Percentiles rank a stretch among this genome's conserved stretches.
phyloP scores from a whole-genome alignment of 2,797 vertebrate genomes.

The Chelon auratus region DNA sequence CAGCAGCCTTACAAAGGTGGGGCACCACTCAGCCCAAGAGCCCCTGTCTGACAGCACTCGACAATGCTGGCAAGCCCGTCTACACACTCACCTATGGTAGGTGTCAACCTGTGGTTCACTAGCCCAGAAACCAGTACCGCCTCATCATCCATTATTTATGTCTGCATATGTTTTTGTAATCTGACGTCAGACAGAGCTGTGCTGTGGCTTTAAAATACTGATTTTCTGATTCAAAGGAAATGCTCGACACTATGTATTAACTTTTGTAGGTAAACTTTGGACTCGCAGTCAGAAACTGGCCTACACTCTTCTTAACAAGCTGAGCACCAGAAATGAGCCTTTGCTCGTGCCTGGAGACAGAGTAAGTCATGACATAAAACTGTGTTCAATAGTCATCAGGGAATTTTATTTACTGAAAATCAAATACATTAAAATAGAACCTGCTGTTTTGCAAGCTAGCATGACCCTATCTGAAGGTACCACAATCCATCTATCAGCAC shows the following conservation, averaged over 20 bases:
- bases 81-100: conserved; percentile 95
- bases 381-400: not conserved
- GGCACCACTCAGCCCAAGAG: conserved; percentile 92
- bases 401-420: not conserved
- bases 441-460: too few relatives aligned
- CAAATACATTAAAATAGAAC: too few relatives aligned
- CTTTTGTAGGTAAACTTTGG: conserved; percentile 92
- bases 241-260: conserved; percentile 5
- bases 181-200: not conserved
- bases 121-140: not conserved
- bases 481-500: too few relatives aligned
- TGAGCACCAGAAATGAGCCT: conserved; percentile 92
- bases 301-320: conserved; percentile 94
- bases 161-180: not conserved
- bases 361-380: conserved; percentile 79
- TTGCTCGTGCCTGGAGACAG: conserved; percentile 93
- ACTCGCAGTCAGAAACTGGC: conserved; percentile 96
- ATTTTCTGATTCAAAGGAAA: not conserved
- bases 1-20: conserved; percentile 92
- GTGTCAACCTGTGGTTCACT: conserved; percentile 12
- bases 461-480: too few relatives aligned
- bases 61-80: conserved; percentile 91
- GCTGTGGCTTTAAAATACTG: conserved; percentile 2
- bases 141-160: conserved; percentile 5
- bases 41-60: conserved; percentile 91